Percentiles rank a stretch among this genome's conserved stretches.
These are phyloP conservation scores for Eupristina koningsbergeri DNA, from an alignment of 1,140 invertebrate genomes.

Conservation along the genomic window DNA sequence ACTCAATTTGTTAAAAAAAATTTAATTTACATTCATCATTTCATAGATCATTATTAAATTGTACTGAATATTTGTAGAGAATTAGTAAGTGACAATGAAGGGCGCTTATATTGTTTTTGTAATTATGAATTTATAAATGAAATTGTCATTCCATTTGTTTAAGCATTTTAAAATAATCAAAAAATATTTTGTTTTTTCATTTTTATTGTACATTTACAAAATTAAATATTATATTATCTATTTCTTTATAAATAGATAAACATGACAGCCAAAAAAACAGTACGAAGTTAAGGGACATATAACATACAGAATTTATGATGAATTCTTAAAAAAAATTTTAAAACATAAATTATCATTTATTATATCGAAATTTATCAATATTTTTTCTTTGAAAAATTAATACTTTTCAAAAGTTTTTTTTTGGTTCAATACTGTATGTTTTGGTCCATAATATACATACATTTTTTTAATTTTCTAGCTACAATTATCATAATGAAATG, in stretches of 20 bases:
- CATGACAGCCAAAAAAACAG: background rate
- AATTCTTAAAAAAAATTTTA: background rate
- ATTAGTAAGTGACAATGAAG: too few species aligned
- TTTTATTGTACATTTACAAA: conserved; percentile 48
- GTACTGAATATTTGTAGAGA: too few species aligned
- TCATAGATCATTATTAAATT: too few species aligned
- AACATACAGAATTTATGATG: conserved; percentile 18
- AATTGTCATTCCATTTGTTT: too few species aligned
- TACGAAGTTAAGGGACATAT: background rate
- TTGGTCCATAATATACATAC: background rate
- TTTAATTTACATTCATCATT: too few species aligned
- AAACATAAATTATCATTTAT: conserved; percentile 5
- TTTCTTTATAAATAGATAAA: conserved; percentile 40
- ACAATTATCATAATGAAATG: background rate
- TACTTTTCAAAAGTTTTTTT: background rate
- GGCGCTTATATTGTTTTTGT: too few species aligned
- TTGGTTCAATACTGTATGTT: conserved; percentile 24
- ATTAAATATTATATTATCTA: conserved; percentile 39
- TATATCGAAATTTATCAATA: background rate
- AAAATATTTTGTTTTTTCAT: background rate
- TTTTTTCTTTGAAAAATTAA: background rate
- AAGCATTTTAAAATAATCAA: background rate
- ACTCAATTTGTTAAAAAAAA: too few species aligned
- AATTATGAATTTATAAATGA: too few species aligned
- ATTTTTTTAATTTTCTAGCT: conserved; percentile 1